Conservation (phyloP, 2,797 vertebrate genomes). For the Tamandua tetradactyla region DNA sequence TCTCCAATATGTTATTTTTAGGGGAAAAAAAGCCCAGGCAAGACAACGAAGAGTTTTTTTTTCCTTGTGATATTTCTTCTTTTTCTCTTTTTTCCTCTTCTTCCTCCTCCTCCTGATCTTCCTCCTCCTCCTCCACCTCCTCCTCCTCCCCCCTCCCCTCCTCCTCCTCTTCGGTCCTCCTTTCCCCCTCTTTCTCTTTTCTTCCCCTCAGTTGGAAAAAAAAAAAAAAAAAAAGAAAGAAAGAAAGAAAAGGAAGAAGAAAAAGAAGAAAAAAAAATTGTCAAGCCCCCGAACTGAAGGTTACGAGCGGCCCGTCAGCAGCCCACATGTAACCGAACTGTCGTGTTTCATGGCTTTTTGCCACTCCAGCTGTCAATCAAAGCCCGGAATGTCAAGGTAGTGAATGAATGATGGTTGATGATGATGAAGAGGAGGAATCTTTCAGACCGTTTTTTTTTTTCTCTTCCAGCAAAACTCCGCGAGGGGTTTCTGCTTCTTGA, state of each 20-base stretch:
- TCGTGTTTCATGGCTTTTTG: constrained; percentile 99
- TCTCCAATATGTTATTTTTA: constrained; percentile 80
- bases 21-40: constrained; percentile 65
- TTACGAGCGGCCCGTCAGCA: constrained; percentile 98
- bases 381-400: constrained; percentile 99
- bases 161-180: constrained; percentile 86
- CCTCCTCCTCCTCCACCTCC: constrained; percentile 75
- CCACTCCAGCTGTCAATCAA: constrained; percentile 99
- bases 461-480: constrained; percentile 95
- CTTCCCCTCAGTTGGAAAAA: constrained; percentile 80
- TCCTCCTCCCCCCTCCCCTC: constrained; percentile 81
- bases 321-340: constrained; percentile 99
- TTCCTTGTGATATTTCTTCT: constrained; percentile 78
- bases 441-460: constrained; percentile 91
- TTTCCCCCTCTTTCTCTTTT: constrained; percentile 84
- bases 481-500: constrained; percentile 91
- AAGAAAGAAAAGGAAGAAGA: constrained; percentile 62
- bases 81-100: constrained; percentile 78
- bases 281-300: constrained; percentile 95
- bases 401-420: constrained; percentile 99
- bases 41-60: constrained; percentile 72
- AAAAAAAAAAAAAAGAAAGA: constrained; percentile 79
- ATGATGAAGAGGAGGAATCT: constrained; percentile 98
- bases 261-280: constrained; percentile 84
- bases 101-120: constrained; percentile 74